These are phyloP conservation scores for Trichonephila clavata DNA, from an alignment of 1,140 invertebrate species.

Conservation along the genomic window DNA sequence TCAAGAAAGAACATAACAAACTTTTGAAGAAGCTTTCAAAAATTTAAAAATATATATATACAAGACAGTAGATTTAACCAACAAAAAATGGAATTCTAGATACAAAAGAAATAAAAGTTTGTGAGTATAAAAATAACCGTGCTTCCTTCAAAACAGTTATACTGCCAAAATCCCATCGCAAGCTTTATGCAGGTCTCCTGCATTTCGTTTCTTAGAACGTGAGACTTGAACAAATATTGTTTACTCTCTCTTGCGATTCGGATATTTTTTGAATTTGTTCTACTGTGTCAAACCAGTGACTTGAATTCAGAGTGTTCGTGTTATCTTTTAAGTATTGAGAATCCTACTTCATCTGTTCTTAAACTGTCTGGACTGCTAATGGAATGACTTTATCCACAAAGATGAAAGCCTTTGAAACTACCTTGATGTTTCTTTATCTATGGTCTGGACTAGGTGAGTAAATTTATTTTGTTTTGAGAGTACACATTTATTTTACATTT, in stretches of 20 bases:
- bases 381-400: constrained; percentile 9
- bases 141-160: neutral
- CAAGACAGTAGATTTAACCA: neutral
- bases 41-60: neutral
- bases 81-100: neutral
- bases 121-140: neutral
- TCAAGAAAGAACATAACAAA: neutral
- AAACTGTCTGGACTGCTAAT: neutral
- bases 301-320: constrained; percentile 35
- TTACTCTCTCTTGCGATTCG: constrained; percentile 9
- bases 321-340: constrained; percentile 4
- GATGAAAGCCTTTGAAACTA: neutral
- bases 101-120: constrained; percentile 24
- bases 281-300: constrained; percentile 43
- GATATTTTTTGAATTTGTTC: neutral
- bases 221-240: constrained; percentile 38
- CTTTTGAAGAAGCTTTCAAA: neutral
- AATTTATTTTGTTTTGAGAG: neutral
- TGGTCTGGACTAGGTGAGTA: neutral
- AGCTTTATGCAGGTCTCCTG: constrained; percentile 7
- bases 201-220: constrained; percentile 17
- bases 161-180: neutral
- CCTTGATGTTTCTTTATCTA: neutral
- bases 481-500: too few relatives aligned
- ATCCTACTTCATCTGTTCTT: neutral